Evolutionary conservation across 2,888 invertebrate genomes (phyloP).

Genomic region (Cephus nigrinus): DNA sequence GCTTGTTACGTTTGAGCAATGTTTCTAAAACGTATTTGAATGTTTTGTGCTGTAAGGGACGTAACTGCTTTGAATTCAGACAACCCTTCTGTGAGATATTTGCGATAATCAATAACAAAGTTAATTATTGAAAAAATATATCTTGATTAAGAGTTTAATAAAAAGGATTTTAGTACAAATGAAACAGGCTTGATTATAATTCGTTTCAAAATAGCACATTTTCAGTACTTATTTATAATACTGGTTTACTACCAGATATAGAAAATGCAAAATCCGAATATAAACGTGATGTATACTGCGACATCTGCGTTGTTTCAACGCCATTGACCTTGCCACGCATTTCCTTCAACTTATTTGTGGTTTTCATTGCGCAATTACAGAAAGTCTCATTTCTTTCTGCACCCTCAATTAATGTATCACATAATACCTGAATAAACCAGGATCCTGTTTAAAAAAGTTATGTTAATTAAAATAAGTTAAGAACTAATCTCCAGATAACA

Average conservation of each 20-base stretch:
- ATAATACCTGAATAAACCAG: slow-evolving; percentile 51
- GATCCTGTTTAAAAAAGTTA: slow-evolving; percentile 34
- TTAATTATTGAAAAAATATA: not conserved
- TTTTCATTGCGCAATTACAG: slow-evolving; percentile 13
- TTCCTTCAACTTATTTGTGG: slow-evolving; percentile 27
- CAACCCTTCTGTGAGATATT: no score
- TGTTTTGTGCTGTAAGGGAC: no score
- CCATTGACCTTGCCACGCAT: slow-evolving; percentile 9
- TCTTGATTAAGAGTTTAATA: not conserved
- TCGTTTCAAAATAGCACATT: not conserved
- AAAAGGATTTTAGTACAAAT: not conserved
- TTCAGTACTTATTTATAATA: not conserved
- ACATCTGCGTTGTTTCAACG: slow-evolving; percentile 17
- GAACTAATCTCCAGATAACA: not conserved
- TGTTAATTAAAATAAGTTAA: not conserved
- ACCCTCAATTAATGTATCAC: slow-evolving; percentile 30
- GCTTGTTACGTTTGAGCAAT: no score
- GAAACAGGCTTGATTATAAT: not conserved
- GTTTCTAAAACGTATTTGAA: no score
- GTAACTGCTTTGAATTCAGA: no score
- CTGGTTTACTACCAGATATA: not conserved
- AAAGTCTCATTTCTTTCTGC: slow-evolving; percentile 23
- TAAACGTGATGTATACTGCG: slow-evolving; percentile 10
- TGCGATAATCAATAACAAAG: no score
- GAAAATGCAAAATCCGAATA: not conserved